Conservation (phyloP, 1,140 invertebrate species). For the Formica exsecta region DNA sequence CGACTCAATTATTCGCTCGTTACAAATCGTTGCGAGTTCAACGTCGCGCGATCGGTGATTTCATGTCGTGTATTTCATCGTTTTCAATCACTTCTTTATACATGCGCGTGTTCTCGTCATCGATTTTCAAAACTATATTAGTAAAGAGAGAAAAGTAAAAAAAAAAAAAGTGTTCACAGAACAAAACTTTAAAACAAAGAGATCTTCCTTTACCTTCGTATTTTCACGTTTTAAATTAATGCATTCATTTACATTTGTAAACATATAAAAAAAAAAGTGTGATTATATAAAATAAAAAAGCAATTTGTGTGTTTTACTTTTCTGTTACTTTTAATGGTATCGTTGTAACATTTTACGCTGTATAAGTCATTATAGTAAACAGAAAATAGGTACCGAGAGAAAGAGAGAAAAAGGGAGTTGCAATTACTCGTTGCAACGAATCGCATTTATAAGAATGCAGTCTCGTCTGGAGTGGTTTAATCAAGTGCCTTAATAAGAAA, state of each 20-base stretch:
- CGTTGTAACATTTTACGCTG: not conserved
- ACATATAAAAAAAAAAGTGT: not conserved
- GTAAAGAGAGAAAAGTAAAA: not conserved
- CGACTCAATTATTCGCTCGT: constrained; percentile 44
- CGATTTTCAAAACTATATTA: not conserved
- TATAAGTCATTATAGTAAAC: constrained; percentile 33
- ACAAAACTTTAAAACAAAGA: not conserved
- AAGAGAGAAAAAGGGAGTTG: too few species aligned
- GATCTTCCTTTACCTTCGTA: not conserved
- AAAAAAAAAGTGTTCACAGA: not conserved
- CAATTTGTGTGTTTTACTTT: not conserved
- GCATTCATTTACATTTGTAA: not conserved
- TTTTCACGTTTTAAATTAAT: constrained; percentile 11
- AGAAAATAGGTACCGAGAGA: constrained; percentile 8
- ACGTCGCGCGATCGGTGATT: constrained; percentile 38
- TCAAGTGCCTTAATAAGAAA: constrained; percentile 48
- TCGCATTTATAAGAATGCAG: constrained; percentile 41
- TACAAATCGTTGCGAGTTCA: constrained; percentile 8
- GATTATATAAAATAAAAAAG: not conserved
- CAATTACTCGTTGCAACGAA: constrained; percentile 15
- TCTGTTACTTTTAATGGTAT: not conserved
- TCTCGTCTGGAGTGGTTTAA: constrained; percentile 21
- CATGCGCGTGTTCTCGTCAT: not conserved
- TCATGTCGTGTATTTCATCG: constrained; percentile 4
- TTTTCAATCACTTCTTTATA: constrained; percentile 36